These are phyloP conservation scores for Phaenicophaeus curvirostris DNA, from an alignment of 2,797 vertebrate genomes.

Conservation along the genomic window DNA sequence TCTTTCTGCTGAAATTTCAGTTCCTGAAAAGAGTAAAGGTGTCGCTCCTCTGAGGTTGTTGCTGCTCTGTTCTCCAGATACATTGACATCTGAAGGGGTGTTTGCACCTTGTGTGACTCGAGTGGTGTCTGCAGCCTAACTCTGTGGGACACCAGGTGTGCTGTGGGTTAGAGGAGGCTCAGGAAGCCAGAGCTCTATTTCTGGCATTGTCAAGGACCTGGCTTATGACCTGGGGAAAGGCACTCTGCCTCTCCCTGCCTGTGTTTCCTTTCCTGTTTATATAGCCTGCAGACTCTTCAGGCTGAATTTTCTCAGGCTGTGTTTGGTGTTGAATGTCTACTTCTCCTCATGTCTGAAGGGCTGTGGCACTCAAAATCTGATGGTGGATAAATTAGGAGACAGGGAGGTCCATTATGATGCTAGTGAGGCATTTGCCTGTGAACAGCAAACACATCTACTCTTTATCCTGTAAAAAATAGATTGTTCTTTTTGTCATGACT, in stretches of 20 bases:
- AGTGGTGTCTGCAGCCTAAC: not conserved
- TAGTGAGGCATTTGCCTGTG: not conserved
- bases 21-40: not conserved
- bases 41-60: not conserved
- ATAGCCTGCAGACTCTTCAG: not conserved
- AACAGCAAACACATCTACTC: not conserved
- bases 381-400: not conserved
- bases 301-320: not conserved
- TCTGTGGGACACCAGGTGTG: slow-evolving; percentile 2
- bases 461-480: not conserved
- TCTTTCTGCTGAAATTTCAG: not conserved
- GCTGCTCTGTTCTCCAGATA: not conserved
- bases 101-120: not conserved
- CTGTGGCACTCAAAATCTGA: not conserved
- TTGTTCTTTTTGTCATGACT: not conserved
- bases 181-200: slow-evolving; percentile 50
- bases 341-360: not conserved
- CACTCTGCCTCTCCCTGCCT: not conserved
- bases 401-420: not conserved
- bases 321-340: not conserved
- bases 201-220: slow-evolving; percentile 27
- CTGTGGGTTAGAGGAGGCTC: not conserved
- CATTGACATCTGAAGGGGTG: not conserved
- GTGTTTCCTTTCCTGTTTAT: slow-evolving; percentile 54
- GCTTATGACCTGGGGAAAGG: slow-evolving; percentile 14